Evolutionary conservation across 2,888 invertebrate species (phyloP), one percentile per base, ranked within the genome.

Genomic region (Agrilus biguttatus): DNA sequence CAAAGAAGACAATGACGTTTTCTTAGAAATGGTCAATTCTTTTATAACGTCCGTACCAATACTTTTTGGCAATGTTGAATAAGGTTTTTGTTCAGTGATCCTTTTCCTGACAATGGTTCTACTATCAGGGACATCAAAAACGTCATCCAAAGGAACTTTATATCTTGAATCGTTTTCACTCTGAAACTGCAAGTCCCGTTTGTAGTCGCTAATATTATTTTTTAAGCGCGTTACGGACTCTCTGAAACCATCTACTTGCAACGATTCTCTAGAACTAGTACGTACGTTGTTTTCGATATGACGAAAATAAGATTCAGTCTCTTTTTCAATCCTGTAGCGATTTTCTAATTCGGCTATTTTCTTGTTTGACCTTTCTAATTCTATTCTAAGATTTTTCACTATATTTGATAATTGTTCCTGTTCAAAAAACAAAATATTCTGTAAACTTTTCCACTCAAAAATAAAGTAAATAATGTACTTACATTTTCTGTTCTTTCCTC

Each of bases 401-500:
- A 36, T 40, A 14, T 23, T n/a, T 10, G 43, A n/a, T 8, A 45
- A 39, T 10, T 37, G 33, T 8, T 32, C 41, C 46, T 47, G 33
- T n/a, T 34, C 35, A 23, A 21, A 40, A 46, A 37, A 17, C 19
- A 12, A 41, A 38, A 21, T 7, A 42, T 17, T 33, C 4, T n/a
- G 12, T 33, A 12, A 10, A 10, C 17, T 13, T 2, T 38, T 36
- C 10, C 10, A 39, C 5, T 19, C 37, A 38, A 35, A 39, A 28
- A 37, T 33, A 32, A 28, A 19, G 39, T n/a, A n/a, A n/a, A 10
- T n/a, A 37, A 8, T 34, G 23, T 42, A 55, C 62, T 62, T 51
- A 71, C 68, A 45, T 73, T 74, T n/a, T 71, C 70, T 37, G 71
- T 67, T 14, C 75, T 71, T 43, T 69, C 71, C n/a, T 64, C 58